Conservation (phyloP, 2,797 vertebrate genomes). For the Pelochelys cantorii region DNA sequence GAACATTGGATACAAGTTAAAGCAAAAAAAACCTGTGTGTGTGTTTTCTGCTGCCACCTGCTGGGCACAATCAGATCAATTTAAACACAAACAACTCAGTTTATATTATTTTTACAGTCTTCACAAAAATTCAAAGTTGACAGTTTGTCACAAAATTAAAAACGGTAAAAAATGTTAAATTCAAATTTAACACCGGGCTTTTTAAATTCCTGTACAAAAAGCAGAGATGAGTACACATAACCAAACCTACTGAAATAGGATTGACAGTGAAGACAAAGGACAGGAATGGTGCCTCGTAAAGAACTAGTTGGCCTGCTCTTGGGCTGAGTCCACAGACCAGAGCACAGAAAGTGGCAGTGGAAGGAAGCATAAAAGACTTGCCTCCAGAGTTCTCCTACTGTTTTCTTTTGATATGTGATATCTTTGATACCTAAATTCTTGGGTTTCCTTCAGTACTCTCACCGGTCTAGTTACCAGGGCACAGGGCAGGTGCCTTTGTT, state of each 20-base stretch:
- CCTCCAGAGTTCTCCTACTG: rapidly evolving
- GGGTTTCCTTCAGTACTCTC: background rate
- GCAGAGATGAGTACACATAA: background rate
- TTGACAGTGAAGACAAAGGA: background rate
- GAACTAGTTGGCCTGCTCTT: background rate
- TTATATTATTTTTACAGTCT: background rate
- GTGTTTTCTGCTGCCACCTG: slow-evolving; percentile 66
- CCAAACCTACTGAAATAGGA: background rate
- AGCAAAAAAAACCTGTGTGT: background rate
- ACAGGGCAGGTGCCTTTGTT: background rate
- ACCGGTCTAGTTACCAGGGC: background rate
- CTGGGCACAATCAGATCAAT: background rate
- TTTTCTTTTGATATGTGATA: background rate
- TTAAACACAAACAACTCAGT: background rate
- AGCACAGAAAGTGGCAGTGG: background rate
- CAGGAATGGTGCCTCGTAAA: background rate
- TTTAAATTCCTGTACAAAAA: background rate
- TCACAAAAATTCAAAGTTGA: background rate
- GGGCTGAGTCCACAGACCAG: background rate
- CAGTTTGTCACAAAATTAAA: background rate
- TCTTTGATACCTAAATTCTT: background rate
- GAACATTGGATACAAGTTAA: background rate
- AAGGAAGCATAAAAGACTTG: rapidly evolving
- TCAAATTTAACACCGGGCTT: background rate
- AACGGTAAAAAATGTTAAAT: background rate